These are phyloP conservation scores for Pampus argenteus DNA, from an alignment of 2,797 vertebrate species.

Conservation along the genomic window DNA sequence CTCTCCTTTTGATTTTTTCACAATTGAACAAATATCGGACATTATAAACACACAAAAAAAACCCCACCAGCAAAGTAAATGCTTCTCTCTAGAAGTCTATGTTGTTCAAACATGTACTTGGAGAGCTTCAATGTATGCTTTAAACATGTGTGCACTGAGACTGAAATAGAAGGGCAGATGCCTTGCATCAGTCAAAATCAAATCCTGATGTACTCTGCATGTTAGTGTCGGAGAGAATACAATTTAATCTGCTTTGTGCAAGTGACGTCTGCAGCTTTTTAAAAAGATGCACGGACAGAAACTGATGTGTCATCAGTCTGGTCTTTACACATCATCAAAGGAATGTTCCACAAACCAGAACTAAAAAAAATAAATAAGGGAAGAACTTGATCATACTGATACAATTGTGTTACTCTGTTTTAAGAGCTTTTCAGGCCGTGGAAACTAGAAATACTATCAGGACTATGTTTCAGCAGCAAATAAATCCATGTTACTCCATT, in stretches of 20 bases:
- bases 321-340: conserved; percentile 36
- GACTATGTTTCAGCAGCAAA: background rate
- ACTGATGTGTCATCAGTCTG: conserved; percentile 50
- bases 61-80: background rate
- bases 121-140: background rate
- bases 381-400: conserved; percentile 16
- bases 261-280: conserved; percentile 33
- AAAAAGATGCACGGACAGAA: conserved; percentile 42
- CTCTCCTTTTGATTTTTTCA: background rate
- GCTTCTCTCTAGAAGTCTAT: too few species aligned
- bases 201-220: background rate
- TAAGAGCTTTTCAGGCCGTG: conserved; percentile 11
- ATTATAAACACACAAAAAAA: background rate
- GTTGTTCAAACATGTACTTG: background rate
- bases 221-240: background rate
- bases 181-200: conserved; percentile 15
- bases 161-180: conserved; percentile 1
- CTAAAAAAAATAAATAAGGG: background rate
- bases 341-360: conserved; percentile 20
- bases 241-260: conserved; percentile 32
- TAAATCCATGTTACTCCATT: conserved; percentile 19
- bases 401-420: conserved; percentile 5
- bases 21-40: background rate
- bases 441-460: conserved; percentile 14
- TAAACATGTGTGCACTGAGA: background rate